Base-by-base conservation (phyloP, 1,140 invertebrate genomes). In the Hormaphis cornu region DNA sequence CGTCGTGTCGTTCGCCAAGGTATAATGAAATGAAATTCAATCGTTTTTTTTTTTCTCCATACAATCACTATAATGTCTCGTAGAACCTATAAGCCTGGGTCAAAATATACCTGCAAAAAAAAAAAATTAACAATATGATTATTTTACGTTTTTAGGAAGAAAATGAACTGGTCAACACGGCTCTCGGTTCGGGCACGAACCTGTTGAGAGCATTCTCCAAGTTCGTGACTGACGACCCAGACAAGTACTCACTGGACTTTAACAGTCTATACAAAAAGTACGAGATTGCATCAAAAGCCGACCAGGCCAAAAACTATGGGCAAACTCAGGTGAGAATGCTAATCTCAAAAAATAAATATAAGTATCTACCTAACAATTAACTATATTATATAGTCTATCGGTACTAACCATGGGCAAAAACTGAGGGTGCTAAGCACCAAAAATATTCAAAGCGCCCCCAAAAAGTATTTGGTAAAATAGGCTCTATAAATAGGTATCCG, bases 241-340 rank as follows among this genome's bases (percentile, higher is more conserved):
- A 66, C 10, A 66, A 33, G 24, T 50, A 24, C 8, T 24, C 28
- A 1, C 14, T 66, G 12, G 61, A 66, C 18, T 35, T 66, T 12
- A 50, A 50, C 20, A 8, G 22, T 30, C 35, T 66, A 14, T 66
- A 66, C 44, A 66, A 66, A 20, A 66, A 66, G n/a, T 66, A 50
- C 2, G 61, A 66, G 50, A 22, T 66, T 18, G 26, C 4, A 18
- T 1, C 12, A 18, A 66, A 66, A 30, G 28, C 44, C 0, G 61
- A 66, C 0, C 42, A 66, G 10, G 28, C 30, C 3, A 66, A 35
- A 33, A 50, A 12, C 2, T 24, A n/a, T 24, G 9, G 48, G 3
- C 61, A 35, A 10, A 1, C 14, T n/a, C 20, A 50, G 28, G 61
- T 66, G 50, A 20, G 42, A 8, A 37, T n/a, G n/a, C n/a, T n/a